These are phyloP conservation scores for Microcebus griseorufus DNA, from an alignment of 2,113 vertebrate genomes.

Conservation along the genomic window DNA sequence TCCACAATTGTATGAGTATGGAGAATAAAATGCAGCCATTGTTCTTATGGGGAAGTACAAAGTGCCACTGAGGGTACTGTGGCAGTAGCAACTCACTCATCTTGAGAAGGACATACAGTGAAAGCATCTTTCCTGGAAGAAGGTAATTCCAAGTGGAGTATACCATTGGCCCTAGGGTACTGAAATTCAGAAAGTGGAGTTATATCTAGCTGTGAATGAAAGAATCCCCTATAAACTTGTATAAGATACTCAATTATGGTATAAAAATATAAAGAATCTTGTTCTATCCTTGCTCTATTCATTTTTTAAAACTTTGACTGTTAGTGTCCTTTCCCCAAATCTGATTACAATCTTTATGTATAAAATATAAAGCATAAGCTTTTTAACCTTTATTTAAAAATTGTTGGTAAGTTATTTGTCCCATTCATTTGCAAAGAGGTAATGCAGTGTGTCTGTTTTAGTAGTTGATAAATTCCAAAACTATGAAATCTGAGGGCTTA, in stretches of 20 bases:
- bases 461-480: conserved; percentile 49
- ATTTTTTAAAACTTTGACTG: background rate
- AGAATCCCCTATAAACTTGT: background rate
- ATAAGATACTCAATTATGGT: background rate
- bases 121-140: background rate
- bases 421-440: conserved; percentile 27
- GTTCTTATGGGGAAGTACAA: background rate
- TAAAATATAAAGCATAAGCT: conserved; percentile 26
- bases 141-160: background rate
- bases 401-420: conserved; percentile 35
- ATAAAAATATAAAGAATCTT: conserved; percentile 31
- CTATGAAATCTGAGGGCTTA: conserved; percentile 46
- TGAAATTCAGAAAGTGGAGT: conserved; percentile 8
- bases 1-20: background rate
- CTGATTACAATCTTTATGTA: background rate
- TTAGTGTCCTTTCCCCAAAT: background rate
- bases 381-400: conserved; percentile 28
- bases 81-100: background rate
- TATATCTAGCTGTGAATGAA: background rate
- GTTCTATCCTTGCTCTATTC: background rate
- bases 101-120: background rate
- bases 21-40: background rate
- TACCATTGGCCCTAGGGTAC: background rate
- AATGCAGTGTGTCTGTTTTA: conserved; percentile 26
- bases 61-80: background rate